Conservation (phyloP, 1,140 invertebrate genomes). For the Proctacanthus coquilletti region DNA sequence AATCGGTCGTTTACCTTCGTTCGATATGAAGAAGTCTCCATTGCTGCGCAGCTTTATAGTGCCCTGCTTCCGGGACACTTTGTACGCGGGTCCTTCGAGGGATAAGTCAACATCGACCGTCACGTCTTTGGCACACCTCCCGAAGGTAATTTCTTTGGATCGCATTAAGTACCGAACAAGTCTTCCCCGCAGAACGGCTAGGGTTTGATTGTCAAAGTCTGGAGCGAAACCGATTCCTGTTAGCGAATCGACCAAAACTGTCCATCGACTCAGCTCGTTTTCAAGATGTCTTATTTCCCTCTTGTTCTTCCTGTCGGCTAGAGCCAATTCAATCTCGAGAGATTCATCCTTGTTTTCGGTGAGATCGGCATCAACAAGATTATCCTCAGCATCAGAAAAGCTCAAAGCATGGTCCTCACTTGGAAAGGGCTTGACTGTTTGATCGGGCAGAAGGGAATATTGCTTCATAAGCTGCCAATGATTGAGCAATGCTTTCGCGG, state of each 20-base stretch:
- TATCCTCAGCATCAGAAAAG: conserved; percentile 87
- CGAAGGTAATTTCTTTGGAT: conserved; percentile 89
- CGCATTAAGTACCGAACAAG: conserved; percentile 89
- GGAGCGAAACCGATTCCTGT: conserved; percentile 60
- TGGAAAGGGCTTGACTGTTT: conserved; percentile 47
- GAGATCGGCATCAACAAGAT: conserved; percentile 70
- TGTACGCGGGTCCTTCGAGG: conserved; percentile 76
- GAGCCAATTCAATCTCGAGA: conserved; percentile 45
- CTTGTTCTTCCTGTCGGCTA: conserved; percentile 46
- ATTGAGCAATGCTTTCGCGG: conserved; percentile 63
- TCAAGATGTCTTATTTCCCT: conserved; percentile 78
- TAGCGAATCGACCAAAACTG: conserved; percentile 83
- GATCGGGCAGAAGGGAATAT: conserved; percentile 82
- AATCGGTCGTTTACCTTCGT: conserved; percentile 88
- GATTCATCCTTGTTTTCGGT: conserved; percentile 62
- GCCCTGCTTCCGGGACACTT: conserved; percentile 73
- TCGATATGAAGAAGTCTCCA: conserved; percentile 87
- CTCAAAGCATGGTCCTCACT: conserved; percentile 52
- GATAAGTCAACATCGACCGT: conserved; percentile 87
- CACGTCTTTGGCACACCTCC: conserved; percentile 75
- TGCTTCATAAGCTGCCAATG: conserved; percentile 93
- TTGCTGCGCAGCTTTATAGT: conserved; percentile 80
- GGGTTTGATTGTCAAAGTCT: conserved; percentile 80
- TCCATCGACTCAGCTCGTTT: conserved; percentile 79
- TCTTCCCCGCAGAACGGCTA: conserved; percentile 82